Evolutionary conservation across 1,140 invertebrate genomes (phyloP).

Genomic region (Carcinoscorpius rotundicauda): DNA sequence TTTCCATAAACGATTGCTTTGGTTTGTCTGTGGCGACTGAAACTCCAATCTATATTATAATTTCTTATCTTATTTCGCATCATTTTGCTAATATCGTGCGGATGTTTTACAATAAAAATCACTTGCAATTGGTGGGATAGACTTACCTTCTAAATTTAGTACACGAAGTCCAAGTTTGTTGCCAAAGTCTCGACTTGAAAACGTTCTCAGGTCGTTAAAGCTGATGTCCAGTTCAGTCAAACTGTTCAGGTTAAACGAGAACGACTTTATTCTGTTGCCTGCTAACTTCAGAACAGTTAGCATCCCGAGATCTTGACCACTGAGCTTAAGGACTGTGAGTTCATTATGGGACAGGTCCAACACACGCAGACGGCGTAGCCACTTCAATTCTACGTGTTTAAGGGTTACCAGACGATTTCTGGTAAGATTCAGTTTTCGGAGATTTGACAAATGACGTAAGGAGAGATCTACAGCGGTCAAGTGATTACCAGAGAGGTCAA

Average conservation of each 20-base stretch:
- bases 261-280: background rate
- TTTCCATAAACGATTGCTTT: too few relatives aligned
- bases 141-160: too few relatives aligned
- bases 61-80: too few relatives aligned
- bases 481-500: background rate
- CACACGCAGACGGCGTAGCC: conserved; percentile 1
- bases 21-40: too few relatives aligned
- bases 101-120: too few relatives aligned
- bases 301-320: background rate
- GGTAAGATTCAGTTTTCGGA: conserved; percentile 10
- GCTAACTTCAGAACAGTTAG: background rate
- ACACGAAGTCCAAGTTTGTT: too few relatives aligned
- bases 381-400: conserved; percentile 1
- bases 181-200: too few relatives aligned
- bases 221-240: background rate
- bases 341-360: conserved; percentile 15
- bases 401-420: conserved; percentile 7
- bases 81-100: too few relatives aligned
- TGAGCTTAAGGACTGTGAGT: conserved; percentile 4
- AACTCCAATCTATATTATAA: too few relatives aligned
- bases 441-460: background rate
- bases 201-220: background rate
- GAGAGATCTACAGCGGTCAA: background rate
- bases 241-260: background rate
- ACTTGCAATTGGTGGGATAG: too few relatives aligned